phyloP scores from a whole-genome alignment of 2,888 invertebrate genomes.

The Shargacucullia verbasci region DNA sequence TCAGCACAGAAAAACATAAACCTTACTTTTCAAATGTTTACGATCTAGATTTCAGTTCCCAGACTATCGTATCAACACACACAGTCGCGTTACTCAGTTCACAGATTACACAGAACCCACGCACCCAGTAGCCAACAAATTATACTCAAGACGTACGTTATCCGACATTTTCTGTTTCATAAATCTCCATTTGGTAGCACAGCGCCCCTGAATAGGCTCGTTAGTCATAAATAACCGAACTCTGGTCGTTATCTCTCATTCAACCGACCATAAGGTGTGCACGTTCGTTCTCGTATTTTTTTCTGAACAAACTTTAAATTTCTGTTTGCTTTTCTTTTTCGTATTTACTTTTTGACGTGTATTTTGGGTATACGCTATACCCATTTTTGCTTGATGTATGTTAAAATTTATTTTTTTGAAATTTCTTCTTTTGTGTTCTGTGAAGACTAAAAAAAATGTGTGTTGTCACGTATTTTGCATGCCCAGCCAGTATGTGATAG shows the following conservation, averaged over 20 bases:
- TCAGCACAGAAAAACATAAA: no score
- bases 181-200: conserved; percentile 84
- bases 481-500: no score
- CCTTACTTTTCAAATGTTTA: not conserved
- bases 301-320: conserved; percentile 65
- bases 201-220: conserved; percentile 85
- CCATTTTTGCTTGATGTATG: not conserved
- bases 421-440: no score
- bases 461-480: no score
- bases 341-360: conserved; percentile 42
- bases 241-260: conserved; percentile 86
- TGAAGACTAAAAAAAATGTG: no score
- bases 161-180: conserved; percentile 85
- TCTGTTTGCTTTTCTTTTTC: conserved; percentile 59
- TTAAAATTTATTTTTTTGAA: no score
- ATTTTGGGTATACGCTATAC: conserved; percentile 4
- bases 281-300: conserved; percentile 56
- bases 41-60: conserved; percentile 4
- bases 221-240: conserved; percentile 88
- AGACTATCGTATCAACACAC: conserved; percentile 7
- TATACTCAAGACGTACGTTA: conserved; percentile 79
- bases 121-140: conserved; percentile 69
- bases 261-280: conserved; percentile 74
- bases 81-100: conserved; percentile 28
- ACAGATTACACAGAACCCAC: conserved; percentile 49